A percentile compares a stretch with the other conserved stretches of the same genome.
Evolutionary conservation across 2,797 vertebrate species (phyloP).

Genomic region (Acipenser oxyrinchus): DNA sequence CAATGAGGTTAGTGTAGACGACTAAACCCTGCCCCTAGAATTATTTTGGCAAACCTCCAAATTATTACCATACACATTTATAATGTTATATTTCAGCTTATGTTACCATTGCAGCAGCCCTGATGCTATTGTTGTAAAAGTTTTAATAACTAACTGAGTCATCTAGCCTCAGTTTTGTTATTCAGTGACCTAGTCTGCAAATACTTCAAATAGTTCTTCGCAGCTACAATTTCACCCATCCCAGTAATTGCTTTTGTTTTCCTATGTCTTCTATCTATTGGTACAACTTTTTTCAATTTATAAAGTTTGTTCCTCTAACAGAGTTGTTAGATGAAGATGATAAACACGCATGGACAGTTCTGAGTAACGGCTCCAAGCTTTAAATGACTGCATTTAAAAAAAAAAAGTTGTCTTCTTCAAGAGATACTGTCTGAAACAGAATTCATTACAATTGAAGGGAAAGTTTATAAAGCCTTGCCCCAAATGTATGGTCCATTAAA

Average conservation of each 20-base stretch:
- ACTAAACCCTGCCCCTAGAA: no score
- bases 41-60: no score
- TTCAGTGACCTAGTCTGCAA: constrained; percentile 18
- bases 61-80: no score
- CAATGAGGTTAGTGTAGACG: no score
- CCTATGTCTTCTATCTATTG: constrained; percentile 64
- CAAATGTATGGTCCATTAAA: constrained; percentile 84
- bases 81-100: no score
- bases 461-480: constrained; percentile 74
- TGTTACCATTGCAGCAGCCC: no score
- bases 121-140: no score
- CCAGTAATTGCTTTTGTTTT: constrained; percentile 69
- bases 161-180: no score
- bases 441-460: constrained; percentile 71
- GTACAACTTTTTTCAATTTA: constrained; percentile 76
- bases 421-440: constrained; percentile 57
- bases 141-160: no score
- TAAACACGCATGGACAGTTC: constrained; percentile 42
- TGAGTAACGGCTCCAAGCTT: constrained; percentile 35
- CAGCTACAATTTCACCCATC: constrained; percentile 33
- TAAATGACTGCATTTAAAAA: constrained; percentile 53
- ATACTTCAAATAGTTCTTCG: constrained; percentile 24
- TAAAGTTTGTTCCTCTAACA: constrained; percentile 29
- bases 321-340: constrained; percentile 63
- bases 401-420: not conserved